phyloP scores from a whole-genome alignment of 2,888 invertebrate genomes.

The Drosophila ezoana region DNA sequence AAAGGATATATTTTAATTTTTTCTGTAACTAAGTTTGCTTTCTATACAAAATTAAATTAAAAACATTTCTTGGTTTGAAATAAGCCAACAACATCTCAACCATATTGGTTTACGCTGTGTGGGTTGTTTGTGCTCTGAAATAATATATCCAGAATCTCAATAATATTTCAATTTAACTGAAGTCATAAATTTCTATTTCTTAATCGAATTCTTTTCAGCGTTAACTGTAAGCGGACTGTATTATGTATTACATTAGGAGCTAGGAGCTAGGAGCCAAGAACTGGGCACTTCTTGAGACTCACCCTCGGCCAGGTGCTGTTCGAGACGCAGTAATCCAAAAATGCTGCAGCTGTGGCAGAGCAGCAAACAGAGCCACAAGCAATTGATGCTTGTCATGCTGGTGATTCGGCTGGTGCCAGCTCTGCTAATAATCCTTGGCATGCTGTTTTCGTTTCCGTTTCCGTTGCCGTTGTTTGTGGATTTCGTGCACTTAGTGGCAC shows the following conservation, averaged over 20 bases:
- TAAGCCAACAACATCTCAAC: too few relatives aligned
- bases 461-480: slow-evolving; percentile 39
- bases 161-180: background rate
- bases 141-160: too few relatives aligned
- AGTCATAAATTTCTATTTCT: slow-evolving; percentile 4
- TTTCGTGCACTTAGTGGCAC: slow-evolving; percentile 71
- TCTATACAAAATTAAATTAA: background rate
- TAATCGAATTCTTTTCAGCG: background rate
- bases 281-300: slow-evolving; percentile 30
- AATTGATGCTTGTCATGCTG: slow-evolving; percentile 67
- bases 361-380: slow-evolving; percentile 61
- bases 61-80: too few relatives aligned
- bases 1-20: background rate
- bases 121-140: too few relatives aligned
- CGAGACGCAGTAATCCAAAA: slow-evolving; percentile 62
- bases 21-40: slow-evolving; percentile 30
- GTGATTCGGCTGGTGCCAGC: slow-evolving; percentile 15
- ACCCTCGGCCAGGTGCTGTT: slow-evolving; percentile 51
- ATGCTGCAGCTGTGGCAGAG: slow-evolving; percentile 64
- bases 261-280: too few relatives aligned
- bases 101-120: too few relatives aligned
- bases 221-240: background rate
- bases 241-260: background rate
- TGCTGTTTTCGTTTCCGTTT: slow-evolving; percentile 29
- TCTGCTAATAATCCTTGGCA: slow-evolving; percentile 34